A percentile compares a stretch with the other conserved stretches of the same genome.
Evolutionary conservation across 92 coral and sea anemone genomes (phyloP).

Genomic region (Actinostola sp.): DNA sequence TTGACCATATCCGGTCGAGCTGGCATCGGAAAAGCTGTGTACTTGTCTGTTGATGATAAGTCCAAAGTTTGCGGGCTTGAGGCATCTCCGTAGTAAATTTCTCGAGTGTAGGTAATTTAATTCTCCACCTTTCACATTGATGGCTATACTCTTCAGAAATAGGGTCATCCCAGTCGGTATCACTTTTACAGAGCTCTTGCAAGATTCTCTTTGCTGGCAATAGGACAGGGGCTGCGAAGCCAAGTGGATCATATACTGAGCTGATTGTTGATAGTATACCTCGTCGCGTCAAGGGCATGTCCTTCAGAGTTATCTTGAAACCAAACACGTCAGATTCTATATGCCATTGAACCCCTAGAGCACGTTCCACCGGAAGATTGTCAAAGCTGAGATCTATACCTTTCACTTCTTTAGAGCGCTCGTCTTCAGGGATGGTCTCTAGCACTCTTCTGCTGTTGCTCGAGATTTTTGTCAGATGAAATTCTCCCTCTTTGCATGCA

Average conservation of each 20-base stretch:
- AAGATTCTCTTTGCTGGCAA: constrained; percentile 23
- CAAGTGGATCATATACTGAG: no score
- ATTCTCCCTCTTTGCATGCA: background rate
- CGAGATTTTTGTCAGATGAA: background rate
- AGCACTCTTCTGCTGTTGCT: background rate
- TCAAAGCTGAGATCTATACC: background rate
- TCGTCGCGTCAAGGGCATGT: background rate
- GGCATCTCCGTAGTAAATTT: background rate
- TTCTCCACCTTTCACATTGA: constrained; percentile 17
- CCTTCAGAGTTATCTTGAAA: background rate
- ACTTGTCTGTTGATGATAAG: background rate
- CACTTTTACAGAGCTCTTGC: constrained; percentile 22
- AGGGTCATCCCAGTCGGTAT: constrained; percentile 28
- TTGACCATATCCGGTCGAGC: background rate
- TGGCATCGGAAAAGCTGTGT: background rate
- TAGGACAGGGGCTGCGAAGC: constrained; percentile 29
- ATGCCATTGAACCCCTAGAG: background rate
- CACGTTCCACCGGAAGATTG: background rate
- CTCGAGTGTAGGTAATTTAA: background rate
- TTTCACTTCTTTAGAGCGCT: background rate
- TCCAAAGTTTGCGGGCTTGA: background rate
- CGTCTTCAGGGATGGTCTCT: background rate
- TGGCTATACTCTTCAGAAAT: constrained; percentile 4
- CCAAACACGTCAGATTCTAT: background rate
- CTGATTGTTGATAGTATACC: background rate